These are phyloP conservation scores for Hucho hucho DNA, from an alignment of 2,113 vertebrate species.

Conservation along the genomic window DNA sequence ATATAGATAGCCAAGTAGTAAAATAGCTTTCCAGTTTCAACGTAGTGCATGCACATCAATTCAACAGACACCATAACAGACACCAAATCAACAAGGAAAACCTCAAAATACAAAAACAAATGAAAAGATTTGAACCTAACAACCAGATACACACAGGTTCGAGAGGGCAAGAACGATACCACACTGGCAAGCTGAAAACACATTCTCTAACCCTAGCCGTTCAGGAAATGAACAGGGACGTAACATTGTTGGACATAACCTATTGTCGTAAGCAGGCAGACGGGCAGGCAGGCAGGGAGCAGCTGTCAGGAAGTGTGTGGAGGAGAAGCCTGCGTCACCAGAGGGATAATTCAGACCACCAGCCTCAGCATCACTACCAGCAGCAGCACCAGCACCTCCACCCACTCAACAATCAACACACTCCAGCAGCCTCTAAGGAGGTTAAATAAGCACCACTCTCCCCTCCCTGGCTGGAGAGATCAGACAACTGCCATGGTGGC, in stretches of 20 bases:
- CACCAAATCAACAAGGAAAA: too few species aligned
- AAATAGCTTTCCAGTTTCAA: too few species aligned
- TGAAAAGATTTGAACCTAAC: too few species aligned
- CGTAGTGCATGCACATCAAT: too few species aligned
- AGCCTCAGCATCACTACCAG: slow-evolving; percentile 53
- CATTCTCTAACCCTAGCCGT: neutral
- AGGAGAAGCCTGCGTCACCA: slow-evolving; percentile 70
- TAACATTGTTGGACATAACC: slow-evolving; percentile 63
- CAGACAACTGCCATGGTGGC: neutral
- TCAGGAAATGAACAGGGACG: slow-evolving; percentile 52
- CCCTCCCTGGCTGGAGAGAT: too few species aligned
- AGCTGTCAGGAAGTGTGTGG: slow-evolving; percentile 77
- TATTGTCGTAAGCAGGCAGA: slow-evolving; percentile 53
- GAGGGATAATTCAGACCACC: slow-evolving; percentile 69
- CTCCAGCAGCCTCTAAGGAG: slow-evolving; percentile 54
- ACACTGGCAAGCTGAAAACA: too few species aligned
- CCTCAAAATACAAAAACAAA: too few species aligned
- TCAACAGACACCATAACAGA: too few species aligned
- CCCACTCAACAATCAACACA: slow-evolving; percentile 53
- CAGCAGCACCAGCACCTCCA: slow-evolving; percentile 37
- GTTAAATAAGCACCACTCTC: slow-evolving; percentile 26
- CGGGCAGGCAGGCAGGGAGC: slow-evolving; percentile 53
- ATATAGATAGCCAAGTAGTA: too few species aligned
- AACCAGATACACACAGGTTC: too few species aligned
- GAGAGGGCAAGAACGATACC: too few species aligned